Evolutionary conservation across 2,888 invertebrate genomes (phyloP), one percentile per base, ranked within the genome.

Genomic region (Eucera pruinosa): DNA sequence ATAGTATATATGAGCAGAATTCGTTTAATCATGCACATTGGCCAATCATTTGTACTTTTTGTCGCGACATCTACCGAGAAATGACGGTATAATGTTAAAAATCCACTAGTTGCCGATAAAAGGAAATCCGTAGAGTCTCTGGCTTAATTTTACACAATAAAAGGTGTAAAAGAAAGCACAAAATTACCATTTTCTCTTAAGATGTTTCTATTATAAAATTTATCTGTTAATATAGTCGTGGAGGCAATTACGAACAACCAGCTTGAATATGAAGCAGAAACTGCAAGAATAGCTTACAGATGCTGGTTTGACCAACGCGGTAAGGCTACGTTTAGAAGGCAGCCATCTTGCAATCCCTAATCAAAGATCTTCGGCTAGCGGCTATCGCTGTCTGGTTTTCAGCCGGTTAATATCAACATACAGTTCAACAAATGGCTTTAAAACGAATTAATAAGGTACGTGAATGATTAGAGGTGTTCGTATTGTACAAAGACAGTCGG

Each of bases 391-490:
- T 95, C 95, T 95, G 95, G 95, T 95, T 94, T 94, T 94, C 95
- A 95, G 94, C 95, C 95, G 95, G 95, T 95, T 94, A 94, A 94
- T 94, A 95, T 94, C 94, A 95, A 94, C 88, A 91, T 90, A 92
- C 90, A 91, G 88, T 89, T 88, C 90, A 89, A 90, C 92, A 91
- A 93, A 97, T 97, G 97, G 97, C 97, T 95, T 96, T 97, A 96
- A 97, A 97, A 96, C 96, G 97, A 96, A 97, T 97, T 95, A 97
- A 97, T 96, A 97, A 97, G 97, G 96, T 96, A 95, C 93, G 95
- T 95, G 94, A 93, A 91, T 47, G 89, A 88, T 87, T 82, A 75
- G 85, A 65, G 76, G 83, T 86, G 86, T 80, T 77, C 58, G 77
- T 84, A 78, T 67, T 55, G 65, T 69, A 74, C 79, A 77, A 66